phyloP scores from a whole-genome alignment of 2,113 vertebrate genomes.

The Antennarius striatus region DNA sequence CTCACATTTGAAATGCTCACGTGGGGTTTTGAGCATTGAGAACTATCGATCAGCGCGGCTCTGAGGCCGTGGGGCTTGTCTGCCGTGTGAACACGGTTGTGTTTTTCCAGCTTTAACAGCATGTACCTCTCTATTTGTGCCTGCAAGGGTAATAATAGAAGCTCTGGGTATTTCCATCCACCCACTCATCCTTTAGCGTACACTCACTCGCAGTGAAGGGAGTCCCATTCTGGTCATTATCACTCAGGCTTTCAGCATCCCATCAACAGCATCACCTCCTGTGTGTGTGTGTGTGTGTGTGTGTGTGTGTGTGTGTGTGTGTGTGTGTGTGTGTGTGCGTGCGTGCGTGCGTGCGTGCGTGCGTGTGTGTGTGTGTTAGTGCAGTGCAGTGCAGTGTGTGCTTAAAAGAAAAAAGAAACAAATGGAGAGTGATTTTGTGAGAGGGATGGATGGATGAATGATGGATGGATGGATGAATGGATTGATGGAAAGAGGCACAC shows the following conservation, averaged over 20 bases:
- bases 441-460: conserved; percentile 13
- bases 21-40: conserved; percentile 51
- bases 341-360: conserved; percentile 3
- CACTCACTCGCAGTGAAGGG: conserved; percentile 7
- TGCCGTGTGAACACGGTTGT: conserved; percentile 36
- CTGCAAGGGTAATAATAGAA: conserved; percentile 66
- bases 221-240: conserved; percentile 56
- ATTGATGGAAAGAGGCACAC: conserved; percentile 33
- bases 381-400: not conserved
- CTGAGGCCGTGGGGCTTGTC: conserved; percentile 51
- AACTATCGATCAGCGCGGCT: conserved; percentile 63
- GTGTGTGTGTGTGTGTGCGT: not conserved
- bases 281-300: conserved; percentile 2
- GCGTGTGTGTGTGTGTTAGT: too few relatives aligned
- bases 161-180: conserved; percentile 23
- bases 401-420: conserved; percentile 35
- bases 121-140: conserved; percentile 48
- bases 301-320: conserved; percentile 7
- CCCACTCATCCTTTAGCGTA: conserved; percentile 30
- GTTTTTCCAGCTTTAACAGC: conserved; percentile 26
- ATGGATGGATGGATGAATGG: conserved; percentile 9
- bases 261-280: conserved; percentile 26
- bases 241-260: conserved; percentile 43
- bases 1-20: conserved; percentile 55
- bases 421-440: conserved; percentile 33